These are phyloP conservation scores for Tetragnatha versicolor DNA, from an alignment of 1,140 invertebrate genomes.

Conservation along the genomic window DNA sequence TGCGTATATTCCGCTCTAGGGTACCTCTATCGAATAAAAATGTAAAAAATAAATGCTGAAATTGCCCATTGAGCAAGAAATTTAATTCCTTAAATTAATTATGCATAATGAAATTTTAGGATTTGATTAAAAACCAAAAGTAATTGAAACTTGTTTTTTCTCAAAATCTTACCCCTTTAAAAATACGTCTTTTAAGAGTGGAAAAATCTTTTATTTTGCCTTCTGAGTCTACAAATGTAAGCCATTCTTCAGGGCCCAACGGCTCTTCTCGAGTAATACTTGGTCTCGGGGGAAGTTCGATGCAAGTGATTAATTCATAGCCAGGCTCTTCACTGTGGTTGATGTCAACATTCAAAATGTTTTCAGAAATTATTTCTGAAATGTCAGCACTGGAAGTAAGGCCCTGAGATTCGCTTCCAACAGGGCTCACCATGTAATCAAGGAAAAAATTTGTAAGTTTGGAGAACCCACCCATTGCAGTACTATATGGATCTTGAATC, in stretches of 20 bases:
- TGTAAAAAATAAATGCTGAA: no score
- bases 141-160: not conserved
- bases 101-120: no score
- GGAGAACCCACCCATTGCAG: slow-evolving; percentile 81
- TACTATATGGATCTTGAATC: slow-evolving; percentile 76
- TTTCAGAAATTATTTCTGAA: slow-evolving; percentile 69
- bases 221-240: slow-evolving; percentile 75
- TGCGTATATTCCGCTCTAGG: no score
- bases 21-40: no score
- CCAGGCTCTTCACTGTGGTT: slow-evolving; percentile 62
- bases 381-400: slow-evolving; percentile 67
- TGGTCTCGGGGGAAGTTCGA: slow-evolving; percentile 63
- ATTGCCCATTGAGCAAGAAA: no score
- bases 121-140: not conserved
- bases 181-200: slow-evolving; percentile 68
- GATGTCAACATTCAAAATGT: slow-evolving; percentile 65
- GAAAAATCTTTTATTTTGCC: slow-evolving; percentile 69
- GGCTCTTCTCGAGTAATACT: slow-evolving; percentile 71
- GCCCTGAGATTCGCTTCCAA: slow-evolving; percentile 26
- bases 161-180: slow-evolving; percentile 75
- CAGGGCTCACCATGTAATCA: slow-evolving; percentile 61
- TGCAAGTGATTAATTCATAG: slow-evolving; percentile 64
- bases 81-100: no score
- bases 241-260: slow-evolving; percentile 81
- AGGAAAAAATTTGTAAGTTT: slow-evolving; percentile 76